These are phyloP conservation scores for Adela reaumurella DNA, from an alignment of 2,888 invertebrate species.

Conservation along the genomic window DNA sequence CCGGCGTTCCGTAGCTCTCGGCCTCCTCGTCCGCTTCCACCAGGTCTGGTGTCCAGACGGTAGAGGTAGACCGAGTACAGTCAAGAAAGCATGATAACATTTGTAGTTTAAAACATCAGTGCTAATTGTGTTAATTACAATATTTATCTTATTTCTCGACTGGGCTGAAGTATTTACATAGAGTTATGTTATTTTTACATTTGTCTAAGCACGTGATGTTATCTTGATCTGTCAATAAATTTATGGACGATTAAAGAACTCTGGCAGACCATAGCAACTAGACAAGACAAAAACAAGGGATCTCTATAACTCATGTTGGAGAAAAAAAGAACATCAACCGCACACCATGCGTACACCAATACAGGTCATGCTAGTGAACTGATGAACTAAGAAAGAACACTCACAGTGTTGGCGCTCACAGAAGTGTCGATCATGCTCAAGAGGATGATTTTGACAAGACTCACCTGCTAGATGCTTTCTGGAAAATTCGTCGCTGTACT, in stretches of 20 bases:
- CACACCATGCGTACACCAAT: background rate
- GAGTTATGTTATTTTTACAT: background rate
- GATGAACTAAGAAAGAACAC: background rate
- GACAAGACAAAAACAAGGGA: background rate
- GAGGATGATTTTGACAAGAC: constrained; percentile 12
- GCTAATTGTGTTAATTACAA: background rate
- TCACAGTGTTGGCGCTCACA: no score
- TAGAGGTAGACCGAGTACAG: background rate
- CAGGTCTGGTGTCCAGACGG: constrained; percentile 38
- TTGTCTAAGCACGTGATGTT: background rate
- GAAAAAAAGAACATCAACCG: background rate
- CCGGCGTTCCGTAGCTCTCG: constrained; percentile 42
- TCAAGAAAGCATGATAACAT: background rate
- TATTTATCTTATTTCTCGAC: no score
- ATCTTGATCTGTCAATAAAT: no score
- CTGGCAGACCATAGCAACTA: no score
- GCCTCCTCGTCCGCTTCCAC: constrained; percentile 54
- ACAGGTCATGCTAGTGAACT: background rate
- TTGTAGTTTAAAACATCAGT: background rate
- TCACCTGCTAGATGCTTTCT: constrained; percentile 55
- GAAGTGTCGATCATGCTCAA: background rate
- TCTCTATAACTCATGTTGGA: background rate
- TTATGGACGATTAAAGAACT: no score
- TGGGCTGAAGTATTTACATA: background rate
- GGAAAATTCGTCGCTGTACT: constrained; percentile 50